These are phyloP conservation scores for Cossypha niveicapilla DNA, from an alignment of 2,797 vertebrate genomes.

Conservation along the genomic window DNA sequence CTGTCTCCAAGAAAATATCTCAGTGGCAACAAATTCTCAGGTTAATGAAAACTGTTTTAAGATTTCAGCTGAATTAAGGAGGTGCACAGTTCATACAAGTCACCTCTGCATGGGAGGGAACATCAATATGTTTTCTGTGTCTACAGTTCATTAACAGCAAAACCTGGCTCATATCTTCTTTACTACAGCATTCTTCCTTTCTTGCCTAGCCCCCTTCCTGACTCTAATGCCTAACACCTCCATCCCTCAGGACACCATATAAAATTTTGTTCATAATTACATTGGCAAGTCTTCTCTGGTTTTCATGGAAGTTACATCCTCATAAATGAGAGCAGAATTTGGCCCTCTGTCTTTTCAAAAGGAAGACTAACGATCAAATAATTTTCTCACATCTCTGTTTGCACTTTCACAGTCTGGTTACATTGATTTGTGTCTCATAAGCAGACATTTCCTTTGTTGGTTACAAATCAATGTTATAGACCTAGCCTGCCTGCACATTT, in stretches of 20 bases:
- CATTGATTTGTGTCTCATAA: conserved; percentile 82
- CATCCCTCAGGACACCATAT: background rate
- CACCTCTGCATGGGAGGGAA: background rate
- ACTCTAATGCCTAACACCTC: background rate
- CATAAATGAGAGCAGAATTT: conserved; percentile 27
- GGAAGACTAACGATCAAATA: conserved; percentile 75
- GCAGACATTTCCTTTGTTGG: conserved; percentile 78
- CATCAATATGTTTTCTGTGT: background rate
- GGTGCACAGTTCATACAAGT: background rate
- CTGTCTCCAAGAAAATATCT: background rate
- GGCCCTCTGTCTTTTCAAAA: conserved; percentile 53
- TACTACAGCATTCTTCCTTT: background rate
- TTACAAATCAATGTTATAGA: conserved; percentile 80
- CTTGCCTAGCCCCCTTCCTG: background rate
- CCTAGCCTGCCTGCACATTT: conserved; percentile 61
- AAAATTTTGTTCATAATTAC: background rate
- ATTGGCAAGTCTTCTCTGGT: background rate
- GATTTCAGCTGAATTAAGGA: conserved; percentile 25
- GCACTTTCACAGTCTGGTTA: conserved; percentile 75
- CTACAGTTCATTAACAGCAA: background rate
- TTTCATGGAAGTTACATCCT: background rate
- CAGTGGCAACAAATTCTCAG: background rate
- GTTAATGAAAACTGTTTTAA: background rate
- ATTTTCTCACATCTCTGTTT: conserved; percentile 82
- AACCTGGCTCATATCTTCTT: background rate